These are phyloP conservation scores for Phortica variegata DNA, from an alignment of 1,140 invertebrate genomes.

Conservation along the genomic window DNA sequence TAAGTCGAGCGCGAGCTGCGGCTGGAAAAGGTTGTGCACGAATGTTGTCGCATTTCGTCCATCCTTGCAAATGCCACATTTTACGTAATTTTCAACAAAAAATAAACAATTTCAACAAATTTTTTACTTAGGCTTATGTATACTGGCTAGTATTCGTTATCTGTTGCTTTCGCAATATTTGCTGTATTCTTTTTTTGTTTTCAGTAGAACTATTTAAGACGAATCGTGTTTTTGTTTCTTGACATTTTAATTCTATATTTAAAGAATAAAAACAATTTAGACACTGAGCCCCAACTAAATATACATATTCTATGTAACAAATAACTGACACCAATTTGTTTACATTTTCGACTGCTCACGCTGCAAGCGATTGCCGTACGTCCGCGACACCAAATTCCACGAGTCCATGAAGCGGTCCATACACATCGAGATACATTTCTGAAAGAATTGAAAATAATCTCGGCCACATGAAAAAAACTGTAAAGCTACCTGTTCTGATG, in stretches of 20 bases:
- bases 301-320: neutral
- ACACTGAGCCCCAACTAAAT: no score
- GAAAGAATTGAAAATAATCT: conserved; percentile 39
- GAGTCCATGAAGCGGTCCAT: conserved; percentile 98
- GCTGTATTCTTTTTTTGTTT: neutral
- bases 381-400: conserved; percentile 85
- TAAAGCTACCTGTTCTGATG: conserved; percentile 77
- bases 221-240: neutral
- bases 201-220: neutral
- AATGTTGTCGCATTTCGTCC: no score
- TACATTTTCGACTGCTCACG: conserved; percentile 61
- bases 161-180: no score
- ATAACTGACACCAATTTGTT: neutral
- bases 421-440: conserved; percentile 97
- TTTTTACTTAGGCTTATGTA: no score
- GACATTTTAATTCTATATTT: no score
- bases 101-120: no score
- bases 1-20: no score
- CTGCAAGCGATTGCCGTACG: conserved; percentile 80
- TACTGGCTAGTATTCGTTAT: no score
- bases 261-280: no score
- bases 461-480: neutral
- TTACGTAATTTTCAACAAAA: no score
- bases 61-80: no score
- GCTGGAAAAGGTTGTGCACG: no score